A percentile compares a stretch with the other conserved stretches of the same genome.
These are phyloP conservation scores for Oasisia sp. DNA, from an alignment of 2,888 invertebrate species.

Conservation along the genomic window DNA sequence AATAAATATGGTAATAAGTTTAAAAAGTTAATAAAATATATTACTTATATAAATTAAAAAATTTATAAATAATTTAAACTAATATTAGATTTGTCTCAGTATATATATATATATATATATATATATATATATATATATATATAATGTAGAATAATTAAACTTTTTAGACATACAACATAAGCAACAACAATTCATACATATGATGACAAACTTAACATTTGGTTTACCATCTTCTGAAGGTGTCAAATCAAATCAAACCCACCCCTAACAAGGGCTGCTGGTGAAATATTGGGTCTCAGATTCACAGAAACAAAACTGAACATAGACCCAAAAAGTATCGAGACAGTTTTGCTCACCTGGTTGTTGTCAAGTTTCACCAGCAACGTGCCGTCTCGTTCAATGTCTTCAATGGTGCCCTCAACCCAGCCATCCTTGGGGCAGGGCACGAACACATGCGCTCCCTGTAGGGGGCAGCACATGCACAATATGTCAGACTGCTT, in stretches of 20 bases:
- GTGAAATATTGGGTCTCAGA: background rate
- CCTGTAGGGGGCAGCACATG: background rate
- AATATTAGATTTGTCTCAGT: background rate
- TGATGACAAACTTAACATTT: too few relatives aligned
- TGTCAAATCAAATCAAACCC: too few relatives aligned
- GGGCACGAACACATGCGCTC: background rate
- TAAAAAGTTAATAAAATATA: too few relatives aligned
- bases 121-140: too few relatives aligned
- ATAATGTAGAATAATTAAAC: too few relatives aligned
- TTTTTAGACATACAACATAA: too few relatives aligned
- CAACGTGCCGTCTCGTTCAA: background rate
- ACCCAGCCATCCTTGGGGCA: background rate
- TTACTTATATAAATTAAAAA: too few relatives aligned
- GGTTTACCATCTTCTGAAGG: too few relatives aligned
- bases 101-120: too few relatives aligned
- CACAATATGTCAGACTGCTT: background rate
- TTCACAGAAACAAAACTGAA: background rate
- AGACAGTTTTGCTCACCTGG: background rate
- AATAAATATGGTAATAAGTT: too few relatives aligned
- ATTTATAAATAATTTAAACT: background rate
- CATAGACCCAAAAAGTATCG: background rate
- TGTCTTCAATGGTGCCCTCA: background rate
- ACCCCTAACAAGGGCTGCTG: too few relatives aligned
- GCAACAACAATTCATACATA: too few relatives aligned
- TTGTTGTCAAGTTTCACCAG: background rate